These are phyloP conservation scores for Lepus townsendii DNA, from an alignment of 2,797 vertebrate species.

Conservation along the genomic window DNA sequence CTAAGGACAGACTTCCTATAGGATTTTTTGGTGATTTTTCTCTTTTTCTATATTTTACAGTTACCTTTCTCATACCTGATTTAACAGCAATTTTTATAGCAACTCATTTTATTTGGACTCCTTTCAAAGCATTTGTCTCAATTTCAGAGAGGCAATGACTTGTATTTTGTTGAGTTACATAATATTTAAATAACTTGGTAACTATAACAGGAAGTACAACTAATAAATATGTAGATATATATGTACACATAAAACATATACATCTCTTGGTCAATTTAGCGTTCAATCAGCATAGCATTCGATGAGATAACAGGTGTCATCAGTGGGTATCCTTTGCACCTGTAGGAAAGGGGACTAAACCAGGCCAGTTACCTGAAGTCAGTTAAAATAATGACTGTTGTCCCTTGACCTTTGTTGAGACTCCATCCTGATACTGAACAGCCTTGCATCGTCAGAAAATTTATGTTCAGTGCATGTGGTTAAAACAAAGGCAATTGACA, in stretches of 20 bases:
- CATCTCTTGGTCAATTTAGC: not conserved
- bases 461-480: not conserved
- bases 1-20: not conserved
- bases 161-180: not conserved
- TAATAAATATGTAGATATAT: not conserved
- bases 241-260: not conserved
- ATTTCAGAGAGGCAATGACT: not conserved
- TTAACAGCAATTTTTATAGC: not conserved
- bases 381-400: not conserved
- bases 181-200: not conserved
- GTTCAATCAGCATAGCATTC: fast-evolving
- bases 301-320: not conserved
- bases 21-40: not conserved
- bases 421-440: not conserved
- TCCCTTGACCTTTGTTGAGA: not conserved
- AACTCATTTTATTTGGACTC: not conserved
- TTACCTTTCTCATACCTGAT: conserved; percentile 3
- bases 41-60: not conserved
- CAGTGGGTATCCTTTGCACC: fast-evolving
- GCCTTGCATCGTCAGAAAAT: not conserved
- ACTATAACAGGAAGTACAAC: not conserved
- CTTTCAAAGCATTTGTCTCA: not conserved
- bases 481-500: not conserved
- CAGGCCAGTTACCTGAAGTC: not conserved
- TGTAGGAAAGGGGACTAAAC: not conserved